Conservation (phyloP, 1,140 invertebrate genomes). For the Pseudomyrmex cubaensis region DNA sequence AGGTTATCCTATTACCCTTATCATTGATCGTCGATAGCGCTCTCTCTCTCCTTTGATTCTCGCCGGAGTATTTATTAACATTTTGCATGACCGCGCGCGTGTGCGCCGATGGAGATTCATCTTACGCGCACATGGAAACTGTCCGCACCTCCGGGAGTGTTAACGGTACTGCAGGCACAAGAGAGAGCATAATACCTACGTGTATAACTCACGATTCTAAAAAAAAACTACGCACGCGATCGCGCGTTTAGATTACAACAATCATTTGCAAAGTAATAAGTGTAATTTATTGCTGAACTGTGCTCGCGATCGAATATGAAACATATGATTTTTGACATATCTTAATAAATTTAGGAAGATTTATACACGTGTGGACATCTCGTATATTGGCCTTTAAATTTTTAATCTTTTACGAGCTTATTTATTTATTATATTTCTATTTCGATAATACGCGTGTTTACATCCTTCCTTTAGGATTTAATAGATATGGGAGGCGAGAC, state of each 20-base stretch:
- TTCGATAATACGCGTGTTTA: not conserved
- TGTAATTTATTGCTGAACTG: constrained; percentile 31
- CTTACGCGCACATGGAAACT: constrained; percentile 42
- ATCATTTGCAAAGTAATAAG: not conserved
- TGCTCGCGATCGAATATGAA: not conserved
- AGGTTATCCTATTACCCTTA: constrained; percentile 14
- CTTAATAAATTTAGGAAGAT: too few species aligned
- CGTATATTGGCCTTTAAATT: too few species aligned
- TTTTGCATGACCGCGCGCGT: constrained; percentile 32
- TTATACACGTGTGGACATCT: too few species aligned
- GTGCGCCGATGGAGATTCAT: constrained; percentile 33
- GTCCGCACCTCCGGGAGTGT: constrained; percentile 50
- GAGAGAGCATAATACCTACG: not conserved
- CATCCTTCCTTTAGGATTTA: not conserved
- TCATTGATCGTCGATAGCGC: constrained; percentile 1
- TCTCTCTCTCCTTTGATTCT: not conserved
- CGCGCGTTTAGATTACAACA: not conserved
- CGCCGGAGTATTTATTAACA: constrained; percentile 49
- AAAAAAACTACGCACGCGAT: constrained; percentile 12
- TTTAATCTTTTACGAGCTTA: too few species aligned
- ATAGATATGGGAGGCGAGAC: not conserved
- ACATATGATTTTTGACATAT: too few species aligned
- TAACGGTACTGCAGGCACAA: constrained; percentile 42
- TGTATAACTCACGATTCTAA: constrained; percentile 15
- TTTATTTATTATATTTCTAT: not conserved